Base-by-base conservation (phyloP, 2,113 vertebrate genomes). In the Apeltes quadracus region DNA sequence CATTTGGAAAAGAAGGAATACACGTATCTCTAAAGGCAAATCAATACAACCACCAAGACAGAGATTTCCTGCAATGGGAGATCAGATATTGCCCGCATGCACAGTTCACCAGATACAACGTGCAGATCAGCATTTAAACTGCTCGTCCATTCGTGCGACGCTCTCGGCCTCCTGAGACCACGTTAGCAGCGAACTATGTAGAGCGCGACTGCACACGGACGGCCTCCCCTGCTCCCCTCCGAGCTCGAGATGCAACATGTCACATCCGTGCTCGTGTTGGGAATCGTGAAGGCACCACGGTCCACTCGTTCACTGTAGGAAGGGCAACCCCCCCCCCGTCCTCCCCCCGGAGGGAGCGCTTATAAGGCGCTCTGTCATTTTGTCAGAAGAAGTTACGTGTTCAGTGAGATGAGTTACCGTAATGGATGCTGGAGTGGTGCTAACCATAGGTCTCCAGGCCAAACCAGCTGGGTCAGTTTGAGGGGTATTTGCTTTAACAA, bases 311-410 rank as follows among this genome's bases (percentile, higher is more conserved):
- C 74, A 84, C 77, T 75, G 80, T 76, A 81, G 44, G 72, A 66
- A 54, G 55, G 65, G 44, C 73, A 67, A 25, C 72, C 82, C 55
- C 51, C 63, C 44, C 72, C 68, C 32, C 72, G 81, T 56, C 48
- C 63, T 5, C 2, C 6, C 32, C 32, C 32, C 32, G 1, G 56
- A 51, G n/a, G n/a, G n/a, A 88, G 83, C 43, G 22, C 61, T 69
- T 75, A 41, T 64, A 74, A 88, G 72, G 61, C 63, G 13, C 79
- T 81, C 61, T 85, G 85, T 87, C 87, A 88, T 86, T 90, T 87
- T 90, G 91, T 90, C 90, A 78, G 83, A 85, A 71, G 63, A 85
- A 61, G 61, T 91, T 88, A 82, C 0, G 25, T 41, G 79, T 85
- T 51, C 23, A 25, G 59, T 75, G 64, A 73, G 81, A 86, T 65